phyloP scores from a whole-genome alignment of 2,797 vertebrate genomes.

The Cetoscarus ocellatus region DNA sequence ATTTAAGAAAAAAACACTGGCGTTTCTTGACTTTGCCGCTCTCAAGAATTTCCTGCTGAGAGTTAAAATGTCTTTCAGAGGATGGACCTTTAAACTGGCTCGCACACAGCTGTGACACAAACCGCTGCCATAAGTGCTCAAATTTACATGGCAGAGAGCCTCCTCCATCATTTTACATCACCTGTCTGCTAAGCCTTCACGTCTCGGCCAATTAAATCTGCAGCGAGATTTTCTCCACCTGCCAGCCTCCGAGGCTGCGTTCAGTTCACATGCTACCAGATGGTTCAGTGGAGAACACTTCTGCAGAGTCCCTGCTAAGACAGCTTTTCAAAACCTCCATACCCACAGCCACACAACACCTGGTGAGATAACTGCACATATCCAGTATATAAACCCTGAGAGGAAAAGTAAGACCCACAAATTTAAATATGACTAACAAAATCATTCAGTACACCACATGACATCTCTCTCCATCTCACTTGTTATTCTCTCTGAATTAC shows the following conservation, averaged over 20 bases:
- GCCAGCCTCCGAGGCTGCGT: conserved; percentile 41
- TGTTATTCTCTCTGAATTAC: conserved; percentile 8
- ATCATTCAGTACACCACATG: not conserved
- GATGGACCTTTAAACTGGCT: conserved; percentile 39
- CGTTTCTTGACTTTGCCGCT: conserved; percentile 21
- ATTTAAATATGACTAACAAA: conserved; percentile 8
- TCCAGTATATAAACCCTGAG: not conserved
- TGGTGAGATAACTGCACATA: conserved; percentile 26
- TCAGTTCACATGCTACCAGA: conserved; percentile 52
- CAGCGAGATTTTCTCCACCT: conserved; percentile 53
- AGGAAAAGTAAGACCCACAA: conserved; percentile 10
- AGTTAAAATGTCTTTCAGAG: conserved; percentile 41
- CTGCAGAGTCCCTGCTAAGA: conserved; percentile 43
- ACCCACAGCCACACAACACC: conserved; percentile 44
- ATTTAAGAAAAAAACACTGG: conserved; percentile 8
- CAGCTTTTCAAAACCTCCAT: conserved; percentile 26
- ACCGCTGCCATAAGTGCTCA: conserved; percentile 37
- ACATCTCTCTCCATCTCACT: not conserved
- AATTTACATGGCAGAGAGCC: conserved; percentile 54
- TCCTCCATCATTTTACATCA: conserved; percentile 63
- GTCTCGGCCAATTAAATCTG: conserved; percentile 69
- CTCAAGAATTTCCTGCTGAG: conserved; percentile 56
- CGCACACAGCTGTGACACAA: conserved; percentile 48
- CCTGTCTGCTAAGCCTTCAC: conserved; percentile 47
- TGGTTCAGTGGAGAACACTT: conserved; percentile 47